Base-by-base conservation (phyloP, 2,797 vertebrate genomes). In the Spatula versicolor region DNA sequence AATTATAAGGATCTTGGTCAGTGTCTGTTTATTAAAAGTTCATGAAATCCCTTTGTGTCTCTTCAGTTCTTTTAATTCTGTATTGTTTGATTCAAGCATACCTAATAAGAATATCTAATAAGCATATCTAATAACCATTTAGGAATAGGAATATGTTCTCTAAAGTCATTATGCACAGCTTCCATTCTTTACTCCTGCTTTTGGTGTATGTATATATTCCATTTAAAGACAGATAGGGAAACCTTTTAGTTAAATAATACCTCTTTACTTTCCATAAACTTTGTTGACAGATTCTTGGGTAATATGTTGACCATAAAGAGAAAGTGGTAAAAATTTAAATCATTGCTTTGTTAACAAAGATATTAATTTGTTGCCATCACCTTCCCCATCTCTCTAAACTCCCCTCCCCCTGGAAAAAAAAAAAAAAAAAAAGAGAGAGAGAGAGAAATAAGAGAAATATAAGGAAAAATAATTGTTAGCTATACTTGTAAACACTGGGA, bases 401-500 rank as follows among this genome's bases (percentile, higher is more conserved):
- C 23, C 46, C 22, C 7, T 13, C 48, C 48, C 23, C 13, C 23
- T 11, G 11, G 6, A 12, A 46, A 46, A 46, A 46, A 50, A 50
- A 11, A 88, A 73, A 31, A 64, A 25, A 0, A 71, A 62, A 23
- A 37, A 33, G 3, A 41, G 41, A 41, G 41, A 41, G 41, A 41
- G 41, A 41, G 41, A 41, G 41, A 41, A 17, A 41, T 17, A 41
- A 41, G 41, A 17, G 1, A 10, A 41, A 45, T 28, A 4, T 22
- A 55, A 67, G 4, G 6, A 16, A 62, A 46, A 68, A 13, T 14
- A 74, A 52, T 20, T 33, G 48, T 26, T 37, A 54, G 45, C 33
- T 13, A 52, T 28, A 35, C n/a, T 41, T 1, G 5, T 33, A 31
- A 82, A 41, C 0, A 5, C 8, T 7, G 5, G 9, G 11, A 13